phyloP scores from a whole-genome alignment of 2,113 vertebrate genomes.

The Leptodactylus fuscus region DNA sequence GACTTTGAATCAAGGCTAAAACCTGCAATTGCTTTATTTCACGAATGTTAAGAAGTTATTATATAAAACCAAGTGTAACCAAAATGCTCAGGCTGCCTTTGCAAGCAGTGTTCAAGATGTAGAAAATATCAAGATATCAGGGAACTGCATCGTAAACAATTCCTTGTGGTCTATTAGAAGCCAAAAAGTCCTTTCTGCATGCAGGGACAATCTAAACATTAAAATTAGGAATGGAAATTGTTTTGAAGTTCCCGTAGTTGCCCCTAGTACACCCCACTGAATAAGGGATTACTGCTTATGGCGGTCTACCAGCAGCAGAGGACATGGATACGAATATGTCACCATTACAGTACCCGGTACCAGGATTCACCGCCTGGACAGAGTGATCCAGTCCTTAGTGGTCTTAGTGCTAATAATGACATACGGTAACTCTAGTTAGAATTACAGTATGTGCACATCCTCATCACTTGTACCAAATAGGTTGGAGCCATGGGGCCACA shows the following conservation, averaged over 20 bases:
- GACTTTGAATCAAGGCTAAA: constrained; percentile 9
- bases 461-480: too few species aligned
- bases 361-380: too few species aligned
- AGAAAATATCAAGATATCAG: too few species aligned
- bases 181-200: background rate
- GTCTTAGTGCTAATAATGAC: too few species aligned
- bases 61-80: background rate
- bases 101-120: background rate
- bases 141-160: background rate
- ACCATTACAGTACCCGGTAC: too few species aligned
- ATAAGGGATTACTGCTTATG: background rate
- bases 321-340: too few species aligned
- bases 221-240: background rate
- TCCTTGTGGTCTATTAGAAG: background rate
- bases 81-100: background rate
- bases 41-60: background rate
- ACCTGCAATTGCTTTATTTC: background rate
- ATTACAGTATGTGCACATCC: too few species aligned
- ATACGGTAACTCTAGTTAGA: too few species aligned
- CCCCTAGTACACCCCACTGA: background rate
- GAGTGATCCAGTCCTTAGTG: too few species aligned
- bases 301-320: background rate
- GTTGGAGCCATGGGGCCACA: too few species aligned
- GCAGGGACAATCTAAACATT: background rate
- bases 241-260: background rate